Percentiles rank a stretch among this genome's conserved stretches.
Evolutionary conservation across 2,797 vertebrate species (phyloP).

Genomic region (Cygnus olor): DNA sequence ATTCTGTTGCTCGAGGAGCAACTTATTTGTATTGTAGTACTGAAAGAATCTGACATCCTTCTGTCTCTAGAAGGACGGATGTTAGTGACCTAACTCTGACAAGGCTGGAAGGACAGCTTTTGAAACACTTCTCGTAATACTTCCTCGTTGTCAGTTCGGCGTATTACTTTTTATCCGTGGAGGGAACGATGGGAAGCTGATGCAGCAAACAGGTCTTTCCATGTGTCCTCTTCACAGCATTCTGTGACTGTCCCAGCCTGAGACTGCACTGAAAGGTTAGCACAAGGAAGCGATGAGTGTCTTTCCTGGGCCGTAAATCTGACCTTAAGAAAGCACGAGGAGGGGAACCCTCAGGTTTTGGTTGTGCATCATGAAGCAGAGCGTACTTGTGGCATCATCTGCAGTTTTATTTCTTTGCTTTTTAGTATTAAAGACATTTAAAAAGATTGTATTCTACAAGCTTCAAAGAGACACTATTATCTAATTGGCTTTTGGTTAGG

Average conservation of each 20-base stretch:
- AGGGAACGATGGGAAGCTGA: not conserved
- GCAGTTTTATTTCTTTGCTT: conserved; percentile 66
- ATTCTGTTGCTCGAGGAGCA: not conserved
- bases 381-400: conserved; percentile 44
- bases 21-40: not conserved
- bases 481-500: conserved; percentile 76
- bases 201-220: not conserved
- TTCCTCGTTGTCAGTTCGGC: not conserved
- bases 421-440: conserved; percentile 45
- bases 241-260: not conserved
- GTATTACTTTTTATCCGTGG: not conserved
- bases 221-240: rapidly evolving
- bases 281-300: not conserved
- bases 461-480: conserved; percentile 71
- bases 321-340: not conserved
- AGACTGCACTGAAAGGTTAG: not conserved
- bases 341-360: not conserved
- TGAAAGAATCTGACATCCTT: not conserved
- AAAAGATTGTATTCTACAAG: conserved; percentile 67
- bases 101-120: not conserved
- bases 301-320: not conserved
- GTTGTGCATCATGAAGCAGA: not conserved
- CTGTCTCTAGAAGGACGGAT: not conserved
- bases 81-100: not conserved
- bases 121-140: not conserved